These are phyloP conservation scores for Protonemura montana DNA, from an alignment of 2,888 invertebrate genomes.

Conservation along the genomic window DNA sequence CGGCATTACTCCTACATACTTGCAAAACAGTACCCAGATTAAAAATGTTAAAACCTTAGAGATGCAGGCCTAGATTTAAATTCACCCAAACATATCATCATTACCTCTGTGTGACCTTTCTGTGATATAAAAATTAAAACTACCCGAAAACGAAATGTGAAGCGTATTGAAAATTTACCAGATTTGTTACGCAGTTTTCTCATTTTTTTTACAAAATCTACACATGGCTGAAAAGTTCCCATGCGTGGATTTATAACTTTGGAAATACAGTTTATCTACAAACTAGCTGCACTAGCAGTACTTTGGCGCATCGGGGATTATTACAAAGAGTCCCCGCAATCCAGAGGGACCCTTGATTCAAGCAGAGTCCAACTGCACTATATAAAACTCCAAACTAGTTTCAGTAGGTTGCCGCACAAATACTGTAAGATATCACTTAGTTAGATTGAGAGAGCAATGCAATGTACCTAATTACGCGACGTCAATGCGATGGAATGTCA, in stretches of 20 bases:
- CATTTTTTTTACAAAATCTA: background rate
- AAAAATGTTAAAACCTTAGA: slow-evolving; percentile 4
- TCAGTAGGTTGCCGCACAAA: slow-evolving; percentile 3
- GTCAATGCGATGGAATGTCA: background rate
- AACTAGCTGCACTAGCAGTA: slow-evolving; percentile 5
- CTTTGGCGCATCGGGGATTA: slow-evolving; percentile 19
- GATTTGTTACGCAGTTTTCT: background rate
- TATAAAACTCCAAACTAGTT: background rate
- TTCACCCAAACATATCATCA: background rate
- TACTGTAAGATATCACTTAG: slow-evolving; percentile 27
- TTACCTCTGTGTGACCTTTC: background rate
- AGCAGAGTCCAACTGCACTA: background rate
- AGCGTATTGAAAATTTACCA: background rate
- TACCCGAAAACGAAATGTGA: background rate
- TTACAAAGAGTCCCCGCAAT: background rate
- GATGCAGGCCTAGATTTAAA: background rate
- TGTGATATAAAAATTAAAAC: slow-evolving; percentile 17
- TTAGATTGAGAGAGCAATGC: slow-evolving; percentile 23
- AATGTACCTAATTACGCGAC: background rate
- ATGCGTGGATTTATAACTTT: background rate
- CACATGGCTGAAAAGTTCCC: background rate
- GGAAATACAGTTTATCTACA: background rate
- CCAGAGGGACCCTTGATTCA: background rate
- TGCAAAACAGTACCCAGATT: background rate
- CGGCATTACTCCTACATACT: background rate